Percentiles rank a stretch among this genome's conserved stretches.
phyloP scores from a whole-genome alignment of 2,888 invertebrate genomes.

The Clusia tigrina region DNA sequence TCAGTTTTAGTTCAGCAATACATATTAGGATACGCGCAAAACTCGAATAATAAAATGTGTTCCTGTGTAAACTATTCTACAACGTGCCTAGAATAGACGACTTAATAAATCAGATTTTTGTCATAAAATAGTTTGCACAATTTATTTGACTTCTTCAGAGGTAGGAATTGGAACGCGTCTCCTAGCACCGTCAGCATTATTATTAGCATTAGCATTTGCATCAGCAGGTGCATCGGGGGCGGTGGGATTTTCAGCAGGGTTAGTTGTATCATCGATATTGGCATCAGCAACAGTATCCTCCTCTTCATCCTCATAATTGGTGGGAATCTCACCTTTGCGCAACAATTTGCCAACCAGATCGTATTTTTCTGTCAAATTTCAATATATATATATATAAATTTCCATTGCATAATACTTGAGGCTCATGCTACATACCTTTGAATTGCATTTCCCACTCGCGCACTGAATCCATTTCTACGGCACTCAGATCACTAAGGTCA shows the following conservation, averaged over 20 bases:
- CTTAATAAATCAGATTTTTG: slow-evolving; percentile 15
- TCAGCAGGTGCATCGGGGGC: slow-evolving; percentile 22
- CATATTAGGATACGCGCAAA: background rate
- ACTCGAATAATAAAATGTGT: slow-evolving; percentile 6
- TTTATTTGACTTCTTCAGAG: background rate
- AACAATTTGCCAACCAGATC: slow-evolving; percentile 88
- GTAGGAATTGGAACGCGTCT: slow-evolving; percentile 34
- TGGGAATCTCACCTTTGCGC: slow-evolving; percentile 89
- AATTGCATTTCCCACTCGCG: slow-evolving; percentile 98
- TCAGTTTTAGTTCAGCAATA: background rate
- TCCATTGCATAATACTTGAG: background rate
- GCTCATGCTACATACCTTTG: slow-evolving; percentile 72
- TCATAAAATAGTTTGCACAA: slow-evolving; percentile 12
- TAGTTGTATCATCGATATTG: slow-evolving; percentile 11
- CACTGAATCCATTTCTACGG: slow-evolving; percentile 93
- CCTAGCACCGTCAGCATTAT: slow-evolving; percentile 42
- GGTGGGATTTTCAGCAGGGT: background rate
- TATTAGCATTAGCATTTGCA: slow-evolving; percentile 18
- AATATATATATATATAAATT: background rate
- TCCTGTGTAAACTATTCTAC: background rate
- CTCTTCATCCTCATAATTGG: slow-evolving; percentile 91
- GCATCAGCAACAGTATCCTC: slow-evolving; percentile 38
- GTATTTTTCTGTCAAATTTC: slow-evolving; percentile 80
- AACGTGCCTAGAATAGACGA: slow-evolving; percentile 1
- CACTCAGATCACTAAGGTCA: slow-evolving; percentile 92